These are phyloP conservation scores for Lamellibrachia satsuma DNA, from an alignment of 2,888 invertebrate species.

Conservation along the genomic window DNA sequence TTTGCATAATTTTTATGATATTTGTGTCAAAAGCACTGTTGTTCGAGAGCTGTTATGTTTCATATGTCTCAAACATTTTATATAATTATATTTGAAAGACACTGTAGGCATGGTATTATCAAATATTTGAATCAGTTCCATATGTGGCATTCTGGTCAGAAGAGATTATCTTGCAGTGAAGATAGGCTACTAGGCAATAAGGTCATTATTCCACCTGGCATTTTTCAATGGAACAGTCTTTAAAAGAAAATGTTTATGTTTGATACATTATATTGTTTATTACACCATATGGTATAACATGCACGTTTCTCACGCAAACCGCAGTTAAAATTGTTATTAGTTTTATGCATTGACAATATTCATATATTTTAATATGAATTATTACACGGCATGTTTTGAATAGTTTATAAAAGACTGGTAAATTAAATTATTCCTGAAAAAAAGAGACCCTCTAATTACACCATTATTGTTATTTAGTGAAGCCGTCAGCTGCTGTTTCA, in stretches of 20 bases:
- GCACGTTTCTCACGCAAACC: not conserved
- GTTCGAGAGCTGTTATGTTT: not conserved
- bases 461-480: not conserved
- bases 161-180: not conserved
- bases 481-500: not conserved
- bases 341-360: not conserved
- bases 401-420: not conserved
- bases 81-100: not conserved
- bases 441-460: not conserved
- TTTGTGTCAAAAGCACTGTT: not conserved
- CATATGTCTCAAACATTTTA: no score
- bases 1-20: not conserved
- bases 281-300: not conserved
- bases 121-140: no score
- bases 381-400: not conserved
- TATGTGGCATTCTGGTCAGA: not conserved
- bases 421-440: not conserved
- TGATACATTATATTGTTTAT: not conserved
- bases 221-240: not conserved
- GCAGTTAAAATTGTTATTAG: not conserved
- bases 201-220: not conserved
- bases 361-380: not conserved
- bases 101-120: not conserved
- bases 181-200: not conserved
- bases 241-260: not conserved